Base-by-base conservation (phyloP, 2,113 vertebrate species). In the Cavia aperea region DNA sequence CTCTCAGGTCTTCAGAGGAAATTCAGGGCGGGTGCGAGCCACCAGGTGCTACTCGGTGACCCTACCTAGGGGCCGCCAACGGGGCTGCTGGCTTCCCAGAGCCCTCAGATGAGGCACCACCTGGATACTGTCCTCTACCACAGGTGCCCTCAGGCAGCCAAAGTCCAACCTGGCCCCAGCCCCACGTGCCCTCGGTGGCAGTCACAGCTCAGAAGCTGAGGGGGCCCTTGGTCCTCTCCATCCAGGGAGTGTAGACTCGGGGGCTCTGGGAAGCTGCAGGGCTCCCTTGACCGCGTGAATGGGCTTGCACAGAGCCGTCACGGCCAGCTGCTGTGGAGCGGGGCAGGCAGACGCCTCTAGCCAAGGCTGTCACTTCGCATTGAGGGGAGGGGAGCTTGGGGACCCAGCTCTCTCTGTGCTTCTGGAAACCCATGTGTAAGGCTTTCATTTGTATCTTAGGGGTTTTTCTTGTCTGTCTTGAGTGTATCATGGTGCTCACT, bases 401-500 rank as follows among this genome's bases (percentile, higher is more conserved):
- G 7, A 75, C 51, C 56, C 7, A 43, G 78, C 62, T 79, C 81
- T 68, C 92, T 39, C 68, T 43, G 75, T 86, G 14, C 54, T 78
- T 86, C 72, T 88, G 72, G 88, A 83, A 90, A 36, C 88, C 82
- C 93, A 75, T 90, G 93, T 84, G 68, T 93, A 90, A 92, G 75
- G 68, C 81, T 92, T 82, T 70, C 75, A 10, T 90, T 43, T 94
- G 83, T 94, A 94, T 90, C 86, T 90, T 75, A 85, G 43, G 5
- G 18, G 18, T 46, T 46, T 54, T 31, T 46, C 72, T 43, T 36
- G 63, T 94, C 63, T 88, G 31, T 90, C 79, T 68, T 75, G 79
- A 82, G 79, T 92, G 68, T 90, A 85, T 86, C 91, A 81, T 92
- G 95, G 96, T 96, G 96, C 96, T 95, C 68, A 5, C 65, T 73